Evolutionary conservation across 2,797 vertebrate species (phyloP), one percentile per base, ranked within the genome.

Genomic region (Sandelia bainsii): DNA sequence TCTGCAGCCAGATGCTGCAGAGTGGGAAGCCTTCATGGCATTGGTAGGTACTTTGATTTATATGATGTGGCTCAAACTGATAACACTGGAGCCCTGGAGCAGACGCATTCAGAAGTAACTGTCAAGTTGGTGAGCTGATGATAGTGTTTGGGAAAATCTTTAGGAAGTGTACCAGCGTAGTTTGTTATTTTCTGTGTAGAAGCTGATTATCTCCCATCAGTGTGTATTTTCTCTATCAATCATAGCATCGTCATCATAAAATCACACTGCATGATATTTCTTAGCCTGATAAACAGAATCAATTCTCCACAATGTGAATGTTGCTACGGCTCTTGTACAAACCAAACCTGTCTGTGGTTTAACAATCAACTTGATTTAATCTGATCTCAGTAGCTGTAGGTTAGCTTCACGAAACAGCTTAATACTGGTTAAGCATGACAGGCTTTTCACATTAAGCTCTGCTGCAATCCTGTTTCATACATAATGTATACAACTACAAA

Each of bases 1-100:
- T 66, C 69, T 62, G 6, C 59, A 73, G 71, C 72, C 81, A 82
- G 62, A 89, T 84, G 87, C 83, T 86, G 84, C 64, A 66, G 65
- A 77, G 62, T 10, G 59, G 75, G 82, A 80, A 74, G 83, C 71
- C 22, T 72, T 79, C 71, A 34, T 23, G 53, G 62, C 45, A 49
- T 25, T 72, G 71, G 72, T 79, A 80, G 86, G 68, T 48, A 75
- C 75, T 69, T 77, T 88, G 87, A 92, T 92, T 90, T 87, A 92
- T 90, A 80, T 46, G 65, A 83, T 63, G 73, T 85, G 84, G 82
- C 77, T 87, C 82, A 81, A 46, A 66, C 84, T 87, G 87, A 91
- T 90, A 90, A 90, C 83, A 86, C 69, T 54, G 74, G 60, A 83
- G 84, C 72, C 81, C 68, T 69, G 68, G 73, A 85, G 82, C 77